Evolutionary conservation across 2,888 invertebrate species (phyloP), one percentile per base, ranked within the genome.

Genomic region (Drosophila mulleri): DNA sequence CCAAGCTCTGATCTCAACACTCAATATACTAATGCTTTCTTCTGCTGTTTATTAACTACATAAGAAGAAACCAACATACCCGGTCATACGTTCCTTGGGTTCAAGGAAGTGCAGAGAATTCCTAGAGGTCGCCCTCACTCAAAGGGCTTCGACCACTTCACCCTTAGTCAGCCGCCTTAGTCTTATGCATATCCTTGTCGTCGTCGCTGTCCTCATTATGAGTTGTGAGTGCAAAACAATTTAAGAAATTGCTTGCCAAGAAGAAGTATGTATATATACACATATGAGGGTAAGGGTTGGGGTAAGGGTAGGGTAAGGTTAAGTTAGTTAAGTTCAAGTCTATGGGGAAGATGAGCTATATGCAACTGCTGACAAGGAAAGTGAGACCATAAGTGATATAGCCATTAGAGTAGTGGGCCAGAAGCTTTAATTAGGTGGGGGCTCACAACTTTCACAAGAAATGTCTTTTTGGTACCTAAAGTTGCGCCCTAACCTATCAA

Each of bases 221-320:
- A 77, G 83, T 77, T 58, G 79, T 59, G 71, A 75, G 87, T 81
- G 77, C 74, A 69, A 83, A 83, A 86, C 84, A 86, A 86, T 83
- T 83, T 86, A 71, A 68, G 75, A 83, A 73, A 82, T 83, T 83
- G 80, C 75, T 68, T 83, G 75, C 68, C 79, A 83, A 81, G 68
- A 75, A 69, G 58, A 52, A 44, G 39, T 42, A 42, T 11, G 12
- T 20, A 44, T 20, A 44, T 20, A 18, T 18, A 44, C 11, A 32
- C 11, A 32, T 11, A 32, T 11, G 7, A 11, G 3, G 32, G 32
- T 20, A 12, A 41, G 44, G 29, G 2, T 29, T 2, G 29, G 26
- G 26, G 26, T 26, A 26, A 26, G 26, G 29, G 8, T 29, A 29
- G 29, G 47, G 39, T 48, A 50, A 57, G 42, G 42, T 37, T 50